Percentiles rank a stretch among this genome's conserved stretches.
These are phyloP conservation scores for Parazoanthus darwini DNA, from an alignment of 92 coral and sea anemone genomes.

Conservation along the genomic window DNA sequence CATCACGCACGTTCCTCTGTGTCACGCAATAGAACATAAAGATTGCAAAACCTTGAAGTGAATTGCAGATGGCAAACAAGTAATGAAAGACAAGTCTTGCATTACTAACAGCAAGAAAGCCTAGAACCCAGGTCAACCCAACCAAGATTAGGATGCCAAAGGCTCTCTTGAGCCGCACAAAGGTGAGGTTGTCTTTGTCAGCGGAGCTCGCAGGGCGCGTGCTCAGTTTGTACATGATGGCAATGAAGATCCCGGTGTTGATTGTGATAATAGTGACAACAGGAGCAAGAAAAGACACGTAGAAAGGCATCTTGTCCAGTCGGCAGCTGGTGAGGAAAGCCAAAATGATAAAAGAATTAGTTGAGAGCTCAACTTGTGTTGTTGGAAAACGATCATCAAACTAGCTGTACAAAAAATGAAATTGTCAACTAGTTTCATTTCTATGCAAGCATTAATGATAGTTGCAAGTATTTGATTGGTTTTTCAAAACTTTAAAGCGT, in stretches of 20 bases:
- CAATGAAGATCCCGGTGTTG: conserved; percentile 74
- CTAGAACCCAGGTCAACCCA: conserved; percentile 95
- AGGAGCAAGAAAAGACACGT: conserved; percentile 87
- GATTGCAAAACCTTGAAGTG: conserved; percentile 93
- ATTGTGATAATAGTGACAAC: conserved; percentile 75
- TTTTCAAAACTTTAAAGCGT: too few species aligned
- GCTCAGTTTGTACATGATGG: conserved; percentile 96
- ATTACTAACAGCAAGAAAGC: conserved; percentile 87
- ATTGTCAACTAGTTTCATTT: too few species aligned
- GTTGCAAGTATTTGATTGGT: background rate
- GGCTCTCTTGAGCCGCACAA: conserved; percentile 86
- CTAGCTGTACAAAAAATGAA: too few species aligned
- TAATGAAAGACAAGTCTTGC: conserved; percentile 88
- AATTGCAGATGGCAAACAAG: conserved; percentile 79
- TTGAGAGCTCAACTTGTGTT: background rate
- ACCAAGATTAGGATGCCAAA: conserved; percentile 94
- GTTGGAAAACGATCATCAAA: background rate
- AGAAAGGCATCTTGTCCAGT: conserved; percentile 85
- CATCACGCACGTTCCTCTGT: conserved; percentile 93
- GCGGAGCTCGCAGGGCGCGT: conserved; percentile 91
- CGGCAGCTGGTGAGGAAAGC: conserved; percentile 76
- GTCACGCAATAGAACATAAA: conserved; percentile 95
- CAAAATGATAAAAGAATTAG: background rate
- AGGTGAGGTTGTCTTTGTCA: conserved; percentile 75
- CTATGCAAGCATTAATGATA: too few species aligned